Percentiles rank a stretch among this genome's conserved stretches.
phyloP scores from a whole-genome alignment of 1,140 invertebrate genomes.

The Spodoptera frugiperda region DNA sequence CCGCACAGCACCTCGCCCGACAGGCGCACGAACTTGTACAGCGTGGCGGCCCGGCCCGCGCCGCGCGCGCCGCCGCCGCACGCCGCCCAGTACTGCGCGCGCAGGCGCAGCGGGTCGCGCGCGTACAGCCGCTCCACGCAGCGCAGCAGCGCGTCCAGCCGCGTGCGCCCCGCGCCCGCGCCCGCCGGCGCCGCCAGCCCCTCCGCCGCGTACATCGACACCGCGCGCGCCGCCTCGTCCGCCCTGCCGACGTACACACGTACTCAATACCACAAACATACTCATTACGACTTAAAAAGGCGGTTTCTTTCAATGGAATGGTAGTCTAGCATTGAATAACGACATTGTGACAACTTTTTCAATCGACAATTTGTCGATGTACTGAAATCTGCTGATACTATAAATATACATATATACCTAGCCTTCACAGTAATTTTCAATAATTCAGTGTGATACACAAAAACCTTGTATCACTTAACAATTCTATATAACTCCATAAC shows the following conservation, averaged over 20 bases:
- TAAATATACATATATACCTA: no score
- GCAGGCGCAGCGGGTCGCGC: constrained; percentile 90
- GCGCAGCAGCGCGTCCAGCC: constrained; percentile 94
- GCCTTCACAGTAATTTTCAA: no score
- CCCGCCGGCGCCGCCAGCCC: constrained; percentile 92
- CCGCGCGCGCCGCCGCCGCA: constrained; percentile 52
- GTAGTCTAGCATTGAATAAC: no score
- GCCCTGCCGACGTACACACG: constrained; percentile 85
- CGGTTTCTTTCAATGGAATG: no score
- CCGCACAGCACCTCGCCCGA: constrained; percentile 95
- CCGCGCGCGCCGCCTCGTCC: constrained; percentile 95
- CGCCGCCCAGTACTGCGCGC: constrained; percentile 93
- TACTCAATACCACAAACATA: no score
- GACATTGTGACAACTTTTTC: no score
- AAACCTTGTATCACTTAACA: no score
- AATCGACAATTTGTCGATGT: no score
- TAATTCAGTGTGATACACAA: no score
- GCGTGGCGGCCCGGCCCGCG: constrained; percentile 88
- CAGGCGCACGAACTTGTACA: constrained; percentile 96
- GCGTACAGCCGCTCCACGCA: constrained; percentile 93
- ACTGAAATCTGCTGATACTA: no score
- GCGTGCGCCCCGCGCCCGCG: constrained; percentile 90
- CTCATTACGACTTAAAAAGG: no score
- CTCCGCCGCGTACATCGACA: constrained; percentile 93
- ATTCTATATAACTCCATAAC: constrained; percentile 28